These are phyloP conservation scores for Argyra leucocephala DNA, from an alignment of 2,888 invertebrate genomes.

Conservation along the genomic window DNA sequence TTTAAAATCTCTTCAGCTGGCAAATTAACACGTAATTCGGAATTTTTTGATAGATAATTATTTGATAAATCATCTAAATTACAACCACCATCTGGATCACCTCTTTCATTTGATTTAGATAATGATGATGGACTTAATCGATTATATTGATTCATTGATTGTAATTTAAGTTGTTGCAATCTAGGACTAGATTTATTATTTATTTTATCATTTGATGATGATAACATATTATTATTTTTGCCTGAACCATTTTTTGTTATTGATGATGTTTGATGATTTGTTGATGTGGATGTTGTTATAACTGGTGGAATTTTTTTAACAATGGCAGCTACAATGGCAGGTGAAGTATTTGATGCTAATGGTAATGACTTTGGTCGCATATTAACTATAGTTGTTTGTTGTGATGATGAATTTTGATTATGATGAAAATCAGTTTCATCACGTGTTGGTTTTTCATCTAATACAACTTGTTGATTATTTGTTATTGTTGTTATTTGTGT, in stretches of 20 bases:
- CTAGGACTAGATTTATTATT: constrained; percentile 31
- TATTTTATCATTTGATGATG: constrained; percentile 17
- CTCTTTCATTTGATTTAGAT: constrained; percentile 52
- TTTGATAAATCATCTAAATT: constrained; percentile 50
- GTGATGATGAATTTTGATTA: constrained; percentile 19
- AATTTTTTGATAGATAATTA: constrained; percentile 42
- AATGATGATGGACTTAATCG: constrained; percentile 30
- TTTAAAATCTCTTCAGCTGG: constrained; percentile 71
- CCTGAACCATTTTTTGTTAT: constrained; percentile 13
- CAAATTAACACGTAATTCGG: constrained; percentile 56
- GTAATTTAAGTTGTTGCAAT: constrained; percentile 27
- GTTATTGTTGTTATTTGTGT: too few species aligned
- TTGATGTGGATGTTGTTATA: constrained; percentile 27
- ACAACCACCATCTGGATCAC: constrained; percentile 68
- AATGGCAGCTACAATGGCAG: constrained; percentile 44
- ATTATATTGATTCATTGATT: constrained; percentile 40
- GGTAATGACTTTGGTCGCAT: constrained; percentile 43
- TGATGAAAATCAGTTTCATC: constrained; percentile 39
- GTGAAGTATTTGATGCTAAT: constrained; percentile 41
- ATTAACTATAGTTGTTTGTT: constrained; percentile 27
- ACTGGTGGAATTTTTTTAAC: constrained; percentile 43
- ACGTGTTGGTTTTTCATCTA: constrained; percentile 37
- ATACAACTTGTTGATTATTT: constrained; percentile 22
- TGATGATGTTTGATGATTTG: constrained; percentile 18
- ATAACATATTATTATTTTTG: neutral